Conservation (phyloP, 1,140 invertebrate species). For the Drosophila athabasca region DNA sequence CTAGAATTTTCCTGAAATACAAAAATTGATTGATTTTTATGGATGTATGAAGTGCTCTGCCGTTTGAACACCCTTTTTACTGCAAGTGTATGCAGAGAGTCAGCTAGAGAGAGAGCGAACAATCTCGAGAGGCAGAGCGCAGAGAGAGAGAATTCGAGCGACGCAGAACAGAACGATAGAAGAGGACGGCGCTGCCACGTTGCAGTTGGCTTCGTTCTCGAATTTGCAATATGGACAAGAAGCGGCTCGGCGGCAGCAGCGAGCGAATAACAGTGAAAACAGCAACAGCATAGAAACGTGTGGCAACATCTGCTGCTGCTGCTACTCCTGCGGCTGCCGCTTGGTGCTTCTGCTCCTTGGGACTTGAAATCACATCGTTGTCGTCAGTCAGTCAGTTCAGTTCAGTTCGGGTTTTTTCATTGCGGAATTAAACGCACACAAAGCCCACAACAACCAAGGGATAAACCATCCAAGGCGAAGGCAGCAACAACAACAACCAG, state of each 20-base stretch:
- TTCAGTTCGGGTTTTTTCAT: conserved; percentile 64
- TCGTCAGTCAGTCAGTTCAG: conserved; percentile 77
- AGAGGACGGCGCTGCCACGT: conserved; percentile 62
- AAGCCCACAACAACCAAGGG: conserved; percentile 35
- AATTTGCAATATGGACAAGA: conserved; percentile 49
- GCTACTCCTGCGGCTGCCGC: conserved; percentile 27
- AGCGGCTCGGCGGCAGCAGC: conserved; percentile 1
- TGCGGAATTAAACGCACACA: conserved; percentile 23
- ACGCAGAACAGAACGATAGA: conserved; percentile 35
- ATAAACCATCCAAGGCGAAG: conserved; percentile 57
- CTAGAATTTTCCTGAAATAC: too few relatives aligned
- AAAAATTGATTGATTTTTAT: too few relatives aligned
- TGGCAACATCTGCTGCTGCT: conserved; percentile 67
- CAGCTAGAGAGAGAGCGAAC: conserved; percentile 10
- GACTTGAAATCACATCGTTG: conserved; percentile 71
- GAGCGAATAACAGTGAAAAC: conserved; percentile 30
- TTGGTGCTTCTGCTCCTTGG: conserved; percentile 60
- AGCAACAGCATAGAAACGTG: conserved; percentile 43
- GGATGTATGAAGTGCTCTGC: too few relatives aligned
- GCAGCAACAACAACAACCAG: conserved; percentile 33
- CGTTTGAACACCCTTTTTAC: conserved; percentile 9
- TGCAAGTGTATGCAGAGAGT: conserved; percentile 30
- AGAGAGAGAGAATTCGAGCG: conserved; percentile 39
- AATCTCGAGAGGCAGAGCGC: conserved; percentile 8
- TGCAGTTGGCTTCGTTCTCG: conserved; percentile 55